Conservation (phyloP, 2,113 vertebrate genomes). For the Myanophis thanlyinensis region DNA sequence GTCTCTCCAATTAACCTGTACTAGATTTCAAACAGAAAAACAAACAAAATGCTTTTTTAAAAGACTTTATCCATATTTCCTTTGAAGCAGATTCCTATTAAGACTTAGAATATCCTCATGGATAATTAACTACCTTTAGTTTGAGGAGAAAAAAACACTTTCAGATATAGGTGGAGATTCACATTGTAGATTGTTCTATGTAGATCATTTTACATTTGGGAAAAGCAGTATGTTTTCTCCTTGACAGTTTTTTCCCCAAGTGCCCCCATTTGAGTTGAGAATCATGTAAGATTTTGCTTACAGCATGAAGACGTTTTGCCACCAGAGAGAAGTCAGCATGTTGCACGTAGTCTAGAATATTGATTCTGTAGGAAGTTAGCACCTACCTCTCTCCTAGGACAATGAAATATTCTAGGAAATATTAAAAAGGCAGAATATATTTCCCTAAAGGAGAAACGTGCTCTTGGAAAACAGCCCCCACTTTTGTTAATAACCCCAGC, state of each 20-base stretch:
- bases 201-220: background rate
- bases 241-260: background rate
- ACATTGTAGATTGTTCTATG: background rate
- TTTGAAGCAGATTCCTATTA: background rate
- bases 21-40: background rate
- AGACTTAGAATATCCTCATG: background rate
- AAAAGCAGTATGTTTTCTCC: background rate
- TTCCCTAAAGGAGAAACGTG: too few relatives aligned
- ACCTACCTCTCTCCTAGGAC: too few relatives aligned
- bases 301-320: background rate
- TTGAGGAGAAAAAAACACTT: background rate
- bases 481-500: too few relatives aligned
- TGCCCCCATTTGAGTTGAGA: background rate
- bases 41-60: background rate
- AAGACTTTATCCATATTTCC: background rate
- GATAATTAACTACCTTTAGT: background rate
- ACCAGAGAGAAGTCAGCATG: background rate
- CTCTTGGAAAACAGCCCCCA: too few relatives aligned
- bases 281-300: background rate
- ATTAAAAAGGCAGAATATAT: too few relatives aligned
- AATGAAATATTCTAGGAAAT: too few relatives aligned
- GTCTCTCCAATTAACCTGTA: background rate
- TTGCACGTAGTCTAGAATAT: background rate
- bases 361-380: too few relatives aligned
- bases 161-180: background rate